Percentiles rank a stretch among this genome's conserved stretches.
phyloP scores from a whole-genome alignment of 2,113 vertebrate species.

The Chionodraco myersi region DNA sequence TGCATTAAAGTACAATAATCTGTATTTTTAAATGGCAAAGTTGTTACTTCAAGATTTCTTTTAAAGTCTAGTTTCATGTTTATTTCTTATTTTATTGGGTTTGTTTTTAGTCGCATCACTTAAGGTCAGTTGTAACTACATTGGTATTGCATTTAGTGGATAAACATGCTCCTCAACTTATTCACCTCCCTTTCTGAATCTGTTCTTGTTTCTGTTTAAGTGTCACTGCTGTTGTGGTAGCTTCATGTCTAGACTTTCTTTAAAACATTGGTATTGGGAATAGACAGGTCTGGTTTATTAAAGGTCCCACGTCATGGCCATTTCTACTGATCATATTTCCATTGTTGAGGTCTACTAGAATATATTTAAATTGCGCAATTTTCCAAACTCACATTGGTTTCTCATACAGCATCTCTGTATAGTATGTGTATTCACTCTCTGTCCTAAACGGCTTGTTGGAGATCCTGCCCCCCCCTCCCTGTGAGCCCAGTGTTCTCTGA shows the following conservation, averaged over 20 bases:
- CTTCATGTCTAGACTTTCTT: background rate
- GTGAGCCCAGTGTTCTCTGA: too few relatives aligned
- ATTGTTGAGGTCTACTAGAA: too few relatives aligned
- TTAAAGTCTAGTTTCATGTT: background rate
- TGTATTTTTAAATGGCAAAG: background rate
- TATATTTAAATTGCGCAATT: too few relatives aligned
- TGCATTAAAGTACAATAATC: background rate
- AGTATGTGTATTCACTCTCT: too few relatives aligned
- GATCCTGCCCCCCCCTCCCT: too few relatives aligned
- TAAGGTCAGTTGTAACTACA: too few relatives aligned
- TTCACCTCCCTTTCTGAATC: background rate
- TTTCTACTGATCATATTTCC: too few relatives aligned
- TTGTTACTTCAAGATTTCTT: background rate
- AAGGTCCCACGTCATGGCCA: too few relatives aligned
- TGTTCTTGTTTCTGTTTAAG: background rate
- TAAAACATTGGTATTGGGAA: background rate
- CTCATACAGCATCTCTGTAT: too few relatives aligned
- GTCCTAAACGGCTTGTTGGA: too few relatives aligned
- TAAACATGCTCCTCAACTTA: background rate
- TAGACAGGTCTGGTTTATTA: too few relatives aligned
- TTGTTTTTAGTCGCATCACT: background rate
- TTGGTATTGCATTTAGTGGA: background rate
- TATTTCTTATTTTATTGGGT: background rate
- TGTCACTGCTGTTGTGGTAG: background rate
- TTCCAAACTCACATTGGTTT: too few relatives aligned